Conservation (phyloP, 2,888 invertebrate genomes). For the Epsilonema sp. region DNA sequence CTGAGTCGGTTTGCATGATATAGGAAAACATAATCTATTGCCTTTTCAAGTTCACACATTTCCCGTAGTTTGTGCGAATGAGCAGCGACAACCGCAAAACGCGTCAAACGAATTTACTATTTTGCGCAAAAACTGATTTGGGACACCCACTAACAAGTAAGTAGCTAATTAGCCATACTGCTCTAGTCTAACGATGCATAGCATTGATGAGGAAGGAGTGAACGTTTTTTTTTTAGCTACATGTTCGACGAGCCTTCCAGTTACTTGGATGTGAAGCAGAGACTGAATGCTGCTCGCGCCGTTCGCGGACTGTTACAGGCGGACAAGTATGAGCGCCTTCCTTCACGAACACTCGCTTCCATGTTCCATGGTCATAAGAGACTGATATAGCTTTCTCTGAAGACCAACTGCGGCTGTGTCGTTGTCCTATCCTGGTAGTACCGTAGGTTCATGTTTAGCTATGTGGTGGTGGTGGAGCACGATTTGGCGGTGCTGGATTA, state of each 20-base stretch:
- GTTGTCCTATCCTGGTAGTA: background rate
- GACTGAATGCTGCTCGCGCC: constrained; percentile 83
- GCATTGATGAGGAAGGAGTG: background rate
- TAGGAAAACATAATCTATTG: background rate
- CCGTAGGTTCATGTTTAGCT: constrained; percentile 45
- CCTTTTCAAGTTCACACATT: too few relatives aligned
- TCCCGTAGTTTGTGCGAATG: too few relatives aligned
- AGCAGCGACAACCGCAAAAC: too few relatives aligned
- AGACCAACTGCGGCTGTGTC: background rate
- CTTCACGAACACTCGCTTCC: background rate
- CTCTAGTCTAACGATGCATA: background rate
- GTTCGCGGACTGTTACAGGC: constrained; percentile 74
- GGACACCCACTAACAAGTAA: background rate
- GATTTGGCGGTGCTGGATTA: constrained; percentile 94
- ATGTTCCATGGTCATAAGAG: too few relatives aligned
- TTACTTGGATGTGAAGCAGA: constrained; percentile 93
- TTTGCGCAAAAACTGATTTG: too few relatives aligned
- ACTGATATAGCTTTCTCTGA: too few relatives aligned
- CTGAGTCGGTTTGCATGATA: background rate
- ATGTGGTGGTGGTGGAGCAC: constrained; percentile 93
- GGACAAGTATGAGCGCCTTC: constrained; percentile 48
- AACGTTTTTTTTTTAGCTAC: constrained; percentile 40
- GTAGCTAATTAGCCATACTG: too few relatives aligned
- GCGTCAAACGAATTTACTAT: too few relatives aligned
- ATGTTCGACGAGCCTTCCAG: constrained; percentile 99